Conservation (phyloP, 2,888 invertebrate species). For the Leucophenga maculata region DNA sequence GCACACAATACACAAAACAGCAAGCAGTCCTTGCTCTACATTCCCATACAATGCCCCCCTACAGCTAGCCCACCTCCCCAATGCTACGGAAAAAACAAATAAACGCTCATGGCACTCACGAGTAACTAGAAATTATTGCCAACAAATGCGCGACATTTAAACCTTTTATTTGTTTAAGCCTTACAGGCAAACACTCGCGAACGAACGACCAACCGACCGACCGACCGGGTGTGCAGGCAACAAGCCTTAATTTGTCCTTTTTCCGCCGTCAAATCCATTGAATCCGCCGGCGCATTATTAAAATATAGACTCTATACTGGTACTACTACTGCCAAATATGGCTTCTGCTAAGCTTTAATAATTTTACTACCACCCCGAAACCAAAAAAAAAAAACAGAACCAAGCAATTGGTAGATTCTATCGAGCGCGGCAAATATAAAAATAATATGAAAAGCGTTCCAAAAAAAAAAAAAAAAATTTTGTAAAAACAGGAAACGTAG, state of each 20-base stretch:
- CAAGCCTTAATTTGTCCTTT: constrained; percentile 28
- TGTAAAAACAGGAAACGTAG: constrained; percentile 26
- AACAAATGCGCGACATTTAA: constrained; percentile 63
- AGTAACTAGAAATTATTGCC: constrained; percentile 61
- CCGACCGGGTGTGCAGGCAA: neutral
- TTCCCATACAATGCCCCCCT: neutral
- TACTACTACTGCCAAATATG: neutral
- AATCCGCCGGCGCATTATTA: constrained; percentile 19
- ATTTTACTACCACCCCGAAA: constrained; percentile 12
- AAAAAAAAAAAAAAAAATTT: neutral
- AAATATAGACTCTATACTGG: constrained; percentile 13
- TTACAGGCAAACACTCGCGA: neutral
- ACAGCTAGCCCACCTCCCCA: neutral
- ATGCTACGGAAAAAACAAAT: constrained; percentile 49
- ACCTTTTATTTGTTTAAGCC: constrained; percentile 51
- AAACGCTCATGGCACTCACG: constrained; percentile 46
- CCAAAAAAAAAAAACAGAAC: no score
- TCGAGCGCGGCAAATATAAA: neutral
- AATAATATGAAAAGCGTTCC: constrained; percentile 8
- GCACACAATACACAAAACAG: neutral
- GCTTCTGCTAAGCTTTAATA: constrained; percentile 13
- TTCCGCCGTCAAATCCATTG: constrained; percentile 24
- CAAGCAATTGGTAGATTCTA: neutral
- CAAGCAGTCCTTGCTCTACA: neutral
- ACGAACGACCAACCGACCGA: no score